These are phyloP conservation scores for Agrotis segetum DNA, from an alignment of 2,888 invertebrate species.

Conservation along the genomic window DNA sequence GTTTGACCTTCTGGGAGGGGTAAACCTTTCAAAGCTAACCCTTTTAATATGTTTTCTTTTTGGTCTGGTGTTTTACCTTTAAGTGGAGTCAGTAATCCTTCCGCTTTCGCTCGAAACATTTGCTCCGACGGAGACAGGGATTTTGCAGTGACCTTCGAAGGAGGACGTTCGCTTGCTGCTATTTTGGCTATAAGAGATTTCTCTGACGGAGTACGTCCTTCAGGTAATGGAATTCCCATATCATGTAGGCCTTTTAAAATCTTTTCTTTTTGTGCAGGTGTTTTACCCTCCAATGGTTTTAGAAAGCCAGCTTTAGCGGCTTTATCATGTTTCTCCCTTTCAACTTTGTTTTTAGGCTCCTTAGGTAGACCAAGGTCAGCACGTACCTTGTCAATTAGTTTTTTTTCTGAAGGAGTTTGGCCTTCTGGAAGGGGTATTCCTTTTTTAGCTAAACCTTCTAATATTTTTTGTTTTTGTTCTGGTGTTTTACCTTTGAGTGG, in stretches of 20 bases:
- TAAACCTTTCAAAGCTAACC: too few species aligned
- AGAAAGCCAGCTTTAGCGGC: slow-evolving; percentile 10
- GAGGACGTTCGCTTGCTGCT: slow-evolving; percentile 47
- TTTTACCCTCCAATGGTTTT: slow-evolving; percentile 14
- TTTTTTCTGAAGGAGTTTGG: slow-evolving; percentile 52
- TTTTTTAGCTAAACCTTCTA: slow-evolving; percentile 54
- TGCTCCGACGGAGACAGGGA: background rate
- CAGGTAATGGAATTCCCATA: slow-evolving; percentile 37
- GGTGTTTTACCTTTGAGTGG: slow-evolving; percentile 58
- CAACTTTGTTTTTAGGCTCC: slow-evolving; percentile 13
- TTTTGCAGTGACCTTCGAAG: slow-evolving; percentile 15
- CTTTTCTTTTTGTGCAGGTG: slow-evolving; percentile 62
- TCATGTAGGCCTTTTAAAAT: slow-evolving; percentile 59
- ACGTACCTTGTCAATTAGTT: slow-evolving; percentile 13
- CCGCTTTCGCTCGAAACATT: slow-evolving; percentile 48
- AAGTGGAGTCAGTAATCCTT: slow-evolving; percentile 12
- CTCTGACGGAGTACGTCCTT: slow-evolving; percentile 53
- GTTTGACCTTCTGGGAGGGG: too few species aligned
- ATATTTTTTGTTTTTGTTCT: slow-evolving; percentile 61
- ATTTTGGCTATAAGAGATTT: slow-evolving; percentile 62
- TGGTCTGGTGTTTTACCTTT: too few species aligned
- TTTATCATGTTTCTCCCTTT: slow-evolving; percentile 3
- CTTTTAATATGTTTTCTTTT: too few species aligned
- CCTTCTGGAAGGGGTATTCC: slow-evolving; percentile 55
- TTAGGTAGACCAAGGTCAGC: slow-evolving; percentile 7